Base-by-base conservation (phyloP, 2,113 vertebrate genomes). In the Corythaeola cristata region DNA sequence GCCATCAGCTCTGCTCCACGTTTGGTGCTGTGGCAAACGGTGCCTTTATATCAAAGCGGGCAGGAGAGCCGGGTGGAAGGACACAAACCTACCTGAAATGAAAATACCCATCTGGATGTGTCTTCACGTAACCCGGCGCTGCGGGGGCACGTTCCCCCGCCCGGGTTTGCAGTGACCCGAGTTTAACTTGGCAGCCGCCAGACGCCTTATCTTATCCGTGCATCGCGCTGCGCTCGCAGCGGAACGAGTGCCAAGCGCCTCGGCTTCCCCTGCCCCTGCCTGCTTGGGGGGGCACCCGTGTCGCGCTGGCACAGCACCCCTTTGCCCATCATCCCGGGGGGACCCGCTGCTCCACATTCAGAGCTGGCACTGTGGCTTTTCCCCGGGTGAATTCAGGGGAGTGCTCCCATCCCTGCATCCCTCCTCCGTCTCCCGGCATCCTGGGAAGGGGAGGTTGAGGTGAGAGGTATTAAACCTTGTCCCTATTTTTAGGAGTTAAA, bases 101-200 rank as follows among this genome's bases (percentile, higher is more conserved):
- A 30, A 33, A 84, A 52, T 3, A 33, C 0, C 3, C 49, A 3
- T 14, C 7, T 32, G 66, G 27, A 3, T 28, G n/a, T 9, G 17
- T 18, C 41, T 39, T 74, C 37, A 6, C 44, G 64, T 21, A 19
- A 35, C 49, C 62, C 1, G 33, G 47, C 41, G 22, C 64, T 83
- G 79, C 0, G 3, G 78, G 78, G 80, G 17, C 15, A 13, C 5
- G 3, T 45, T 84, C 85, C 9, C 39, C 71, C 8, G 28, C 79
- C 21, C 8, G 68, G 73, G 66, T 84, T 75, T 84, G 85, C 66
- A 15, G 80, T 91, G 96, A 93, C 95, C 96, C 91, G 58, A 8
- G 91, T 76, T 93, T 93, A 76, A 91, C 96, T 93, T 44, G 85
- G 82, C 91, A 96, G 89, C 88, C 64, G 11, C 13, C 96, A 88